These are phyloP conservation scores for Bombus terrestris DNA, from an alignment of 1,140 invertebrate genomes.

Conservation along the genomic window DNA sequence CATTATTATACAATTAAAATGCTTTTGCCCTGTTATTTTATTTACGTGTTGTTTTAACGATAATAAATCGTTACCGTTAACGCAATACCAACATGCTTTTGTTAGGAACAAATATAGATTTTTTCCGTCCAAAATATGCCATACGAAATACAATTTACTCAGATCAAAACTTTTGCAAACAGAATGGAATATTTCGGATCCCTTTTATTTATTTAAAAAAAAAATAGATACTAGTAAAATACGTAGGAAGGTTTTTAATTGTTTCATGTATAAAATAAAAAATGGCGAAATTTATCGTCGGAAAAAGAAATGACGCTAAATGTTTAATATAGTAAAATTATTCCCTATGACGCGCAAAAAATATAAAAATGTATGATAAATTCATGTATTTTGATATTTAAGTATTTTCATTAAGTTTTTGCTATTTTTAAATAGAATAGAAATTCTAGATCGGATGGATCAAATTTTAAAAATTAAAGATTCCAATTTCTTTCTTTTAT, in stretches of 20 bases:
- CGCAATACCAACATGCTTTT: background rate
- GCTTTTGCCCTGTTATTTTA: background rate
- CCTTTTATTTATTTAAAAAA: background rate
- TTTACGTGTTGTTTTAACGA: background rate
- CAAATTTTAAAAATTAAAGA: too few species aligned
- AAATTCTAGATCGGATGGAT: too few species aligned
- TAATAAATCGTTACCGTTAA: background rate
- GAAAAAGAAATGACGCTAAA: too few species aligned
- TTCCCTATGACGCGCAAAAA: too few species aligned
- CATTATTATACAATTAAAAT: background rate
- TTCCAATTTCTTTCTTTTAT: too few species aligned
- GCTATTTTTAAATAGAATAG: too few species aligned
- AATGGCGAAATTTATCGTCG: background rate
- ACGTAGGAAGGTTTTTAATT: background rate
- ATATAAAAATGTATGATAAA: too few species aligned
- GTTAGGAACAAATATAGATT: background rate
- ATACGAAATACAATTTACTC: background rate
- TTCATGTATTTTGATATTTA: too few species aligned
- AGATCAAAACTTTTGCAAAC: background rate
- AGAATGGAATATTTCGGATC: background rate
- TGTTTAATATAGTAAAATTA: too few species aligned
- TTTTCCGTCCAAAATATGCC: background rate
- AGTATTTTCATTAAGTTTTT: too few species aligned
- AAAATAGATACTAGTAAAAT: background rate
- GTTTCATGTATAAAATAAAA: background rate